phyloP scores from a whole-genome alignment of 2,797 vertebrate genomes.

The Sciurus carolinensis region DNA sequence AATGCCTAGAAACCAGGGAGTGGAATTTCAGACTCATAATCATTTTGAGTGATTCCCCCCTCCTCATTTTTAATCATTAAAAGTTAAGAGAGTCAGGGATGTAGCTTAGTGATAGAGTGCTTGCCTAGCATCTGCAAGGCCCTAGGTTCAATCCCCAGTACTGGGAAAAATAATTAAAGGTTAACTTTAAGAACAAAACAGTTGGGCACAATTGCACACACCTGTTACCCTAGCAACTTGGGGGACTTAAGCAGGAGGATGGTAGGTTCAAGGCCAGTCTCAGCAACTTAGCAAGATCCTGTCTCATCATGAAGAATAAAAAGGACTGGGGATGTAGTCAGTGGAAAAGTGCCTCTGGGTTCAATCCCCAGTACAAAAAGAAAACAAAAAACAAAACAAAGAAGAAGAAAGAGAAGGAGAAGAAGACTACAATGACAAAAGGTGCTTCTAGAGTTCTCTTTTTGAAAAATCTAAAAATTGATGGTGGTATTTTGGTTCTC shows the following conservation, averaged over 20 bases:
- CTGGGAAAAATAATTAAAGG: neutral
- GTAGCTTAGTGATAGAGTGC: neutral
- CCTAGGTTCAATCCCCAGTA: neutral
- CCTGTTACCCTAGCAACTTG: too few relatives aligned
- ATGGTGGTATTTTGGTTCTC: neutral
- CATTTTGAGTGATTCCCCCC: neutral
- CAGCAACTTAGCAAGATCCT: too few relatives aligned
- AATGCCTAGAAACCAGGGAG: constrained; percentile 52
- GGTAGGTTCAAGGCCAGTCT: too few relatives aligned
- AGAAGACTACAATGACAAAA: neutral
- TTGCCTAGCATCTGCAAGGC: neutral
- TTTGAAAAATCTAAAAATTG: constrained; percentile 38
- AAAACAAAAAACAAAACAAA: too few relatives aligned
- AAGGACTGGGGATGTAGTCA: too few relatives aligned
- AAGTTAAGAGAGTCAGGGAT: neutral
- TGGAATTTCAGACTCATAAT: neutral
- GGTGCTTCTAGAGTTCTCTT: neutral
- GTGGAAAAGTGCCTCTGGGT: too few relatives aligned
- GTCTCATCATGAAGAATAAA: too few relatives aligned
- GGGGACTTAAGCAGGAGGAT: too few relatives aligned
- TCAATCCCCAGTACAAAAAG: too few relatives aligned
- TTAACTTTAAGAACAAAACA: constrained; percentile 62
- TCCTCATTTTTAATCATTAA: constrained; percentile 50
- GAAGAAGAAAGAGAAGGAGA: too few relatives aligned
- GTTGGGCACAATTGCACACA: too few relatives aligned